These are phyloP conservation scores for Ascidia mentula DNA, from an alignment of 23 tunicate genomes.

Conservation along the genomic window DNA sequence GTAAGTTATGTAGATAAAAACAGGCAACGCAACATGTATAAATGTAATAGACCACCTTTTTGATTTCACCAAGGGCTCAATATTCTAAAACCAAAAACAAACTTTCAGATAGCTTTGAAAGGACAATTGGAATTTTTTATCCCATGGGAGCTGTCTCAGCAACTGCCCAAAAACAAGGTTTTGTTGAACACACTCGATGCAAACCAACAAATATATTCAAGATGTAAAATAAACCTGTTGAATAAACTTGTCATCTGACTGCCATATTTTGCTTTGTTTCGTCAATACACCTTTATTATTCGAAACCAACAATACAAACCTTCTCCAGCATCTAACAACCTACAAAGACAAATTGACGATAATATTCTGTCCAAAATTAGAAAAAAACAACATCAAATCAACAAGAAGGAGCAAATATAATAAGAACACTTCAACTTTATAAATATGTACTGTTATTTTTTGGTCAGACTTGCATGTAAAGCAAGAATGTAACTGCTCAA, in stretches of 20 bases:
- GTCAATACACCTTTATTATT: constrained; percentile 36
- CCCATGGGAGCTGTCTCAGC: constrained; percentile 33
- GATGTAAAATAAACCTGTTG: constrained; percentile 17
- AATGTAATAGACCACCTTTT: constrained; percentile 23
- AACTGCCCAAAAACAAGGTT: background rate
- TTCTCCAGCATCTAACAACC: constrained; percentile 52
- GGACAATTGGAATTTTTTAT: constrained; percentile 16
- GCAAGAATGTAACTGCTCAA: too few species aligned
- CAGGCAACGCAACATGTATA: background rate
- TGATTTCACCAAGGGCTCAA: constrained; percentile 17
- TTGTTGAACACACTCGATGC: background rate
- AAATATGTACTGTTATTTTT: too few species aligned
- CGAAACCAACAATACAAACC: constrained; percentile 28
- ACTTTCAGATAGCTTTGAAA: constrained; percentile 47
- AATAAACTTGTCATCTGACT: constrained; percentile 35
- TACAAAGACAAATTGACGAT: too few species aligned
- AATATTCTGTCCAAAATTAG: too few species aligned
- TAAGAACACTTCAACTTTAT: too few species aligned
- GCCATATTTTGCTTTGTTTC: constrained; percentile 26
- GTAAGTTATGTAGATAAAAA: background rate
- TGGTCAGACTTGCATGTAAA: too few species aligned
- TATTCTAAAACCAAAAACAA: constrained; percentile 18
- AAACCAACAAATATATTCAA: background rate
- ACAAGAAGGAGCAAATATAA: too few species aligned
- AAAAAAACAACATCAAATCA: too few species aligned